Conservation (phyloP, 1,140 invertebrate genomes). For the Neodiprion fabricii region DNA sequence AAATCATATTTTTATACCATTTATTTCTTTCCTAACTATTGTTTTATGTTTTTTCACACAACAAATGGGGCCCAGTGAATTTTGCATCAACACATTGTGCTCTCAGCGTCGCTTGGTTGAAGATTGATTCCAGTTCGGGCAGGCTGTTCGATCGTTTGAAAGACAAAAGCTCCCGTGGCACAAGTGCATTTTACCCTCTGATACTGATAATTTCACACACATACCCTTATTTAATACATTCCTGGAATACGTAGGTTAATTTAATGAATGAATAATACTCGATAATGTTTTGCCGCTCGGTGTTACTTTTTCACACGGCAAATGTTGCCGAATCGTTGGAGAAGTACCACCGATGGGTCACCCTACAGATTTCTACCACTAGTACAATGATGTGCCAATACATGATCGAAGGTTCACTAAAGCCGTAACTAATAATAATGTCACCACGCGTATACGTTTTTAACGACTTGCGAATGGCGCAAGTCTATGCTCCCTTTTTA, state of each 20-base stretch:
- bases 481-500: not conserved
- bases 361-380: slow-evolving; percentile 34
- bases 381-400: slow-evolving; percentile 62
- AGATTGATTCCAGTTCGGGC: not conserved
- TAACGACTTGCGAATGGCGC: not conserved
- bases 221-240: not conserved
- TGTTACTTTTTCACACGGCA: not conserved
- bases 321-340: too few relatives aligned
- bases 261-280: not conserved
- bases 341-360: too few relatives aligned
- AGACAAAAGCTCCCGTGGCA: too few relatives aligned
- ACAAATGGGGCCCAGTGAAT: slow-evolving; percentile 24
- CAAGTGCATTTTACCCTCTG: too few relatives aligned
- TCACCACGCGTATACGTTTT: not conserved
- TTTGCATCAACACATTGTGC: not conserved
- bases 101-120: not conserved
- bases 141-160: not conserved
- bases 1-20: slow-evolving; percentile 53
- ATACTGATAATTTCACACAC: not conserved
- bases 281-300: not conserved
- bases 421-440: slow-evolving; percentile 33
- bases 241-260: slow-evolving; percentile 4
- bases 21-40: slow-evolving; percentile 33
- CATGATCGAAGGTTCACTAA: slow-evolving; percentile 51
- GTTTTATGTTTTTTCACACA: slow-evolving; percentile 14